Evolutionary conservation across 1,140 invertebrate species (phyloP), one percentile per base, ranked within the genome.

Genomic region (Neodiprion pinetum): DNA sequence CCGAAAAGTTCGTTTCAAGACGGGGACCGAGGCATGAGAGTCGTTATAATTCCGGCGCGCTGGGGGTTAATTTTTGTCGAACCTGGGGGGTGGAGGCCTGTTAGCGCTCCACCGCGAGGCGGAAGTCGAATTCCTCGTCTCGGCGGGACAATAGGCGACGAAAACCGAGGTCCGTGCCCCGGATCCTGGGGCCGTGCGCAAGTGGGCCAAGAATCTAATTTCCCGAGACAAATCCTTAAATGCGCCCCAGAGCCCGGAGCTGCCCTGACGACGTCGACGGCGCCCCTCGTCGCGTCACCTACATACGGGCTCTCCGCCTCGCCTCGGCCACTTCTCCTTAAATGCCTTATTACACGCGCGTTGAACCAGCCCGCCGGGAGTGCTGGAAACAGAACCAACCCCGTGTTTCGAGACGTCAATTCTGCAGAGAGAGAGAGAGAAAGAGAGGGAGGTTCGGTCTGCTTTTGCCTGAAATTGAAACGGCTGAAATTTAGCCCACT

Each of bases 221-320:
- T 88, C 85, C 86, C 85, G 86, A 84, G 86, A 87, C 84, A 87
- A 86, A 87, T 87, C 82, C 85, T 87, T 86, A 87, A 87, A 84
- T 85, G 82, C 85, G 81, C 83, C 85, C 85, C 72, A 80, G 79
- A 87, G 85, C 81, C 74, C 77, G 79, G 79, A 85, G 83, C 66
- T 28, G 53, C 17, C 65, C 49, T 48, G 70, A 70, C 66, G 48
- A 74, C 74, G 48, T n/a, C 23, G 61, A 70, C 23, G 61, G 67
- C 23, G n/a, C 66, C 67, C 40, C 69, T 67, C 48, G 53, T 68
- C 10, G 28, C 50, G 28, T 68, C 49, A 40, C 48, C 28, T 40
- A 40, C 28, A 61, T 61, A 61, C 53, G 9, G 48, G 74, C n/a
- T 65, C 67, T 48, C 14, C 48, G 72, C 48, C 11, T 71, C 48